phyloP scores from a whole-genome alignment of 2,797 vertebrate species.

The Hemitrygon akajei region DNA sequence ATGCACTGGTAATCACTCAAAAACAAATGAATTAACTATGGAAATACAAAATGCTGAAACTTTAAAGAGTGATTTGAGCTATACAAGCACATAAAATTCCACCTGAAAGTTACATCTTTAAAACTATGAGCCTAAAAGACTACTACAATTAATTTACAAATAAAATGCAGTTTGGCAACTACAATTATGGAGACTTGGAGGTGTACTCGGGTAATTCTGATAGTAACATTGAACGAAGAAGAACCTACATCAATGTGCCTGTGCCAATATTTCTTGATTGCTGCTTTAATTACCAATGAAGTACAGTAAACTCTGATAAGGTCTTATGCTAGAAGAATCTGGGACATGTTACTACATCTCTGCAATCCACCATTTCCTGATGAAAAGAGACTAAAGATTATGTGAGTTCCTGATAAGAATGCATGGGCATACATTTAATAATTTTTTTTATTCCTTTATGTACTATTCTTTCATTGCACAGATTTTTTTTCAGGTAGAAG shows the following conservation, averaged over 20 bases:
- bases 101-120: background rate
- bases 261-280: background rate
- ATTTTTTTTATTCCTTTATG: background rate
- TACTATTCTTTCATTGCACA: background rate
- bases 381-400: background rate
- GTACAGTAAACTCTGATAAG: background rate
- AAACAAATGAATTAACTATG: background rate
- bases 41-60: background rate
- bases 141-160: background rate
- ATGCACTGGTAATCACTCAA: background rate
- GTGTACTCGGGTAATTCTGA: background rate
- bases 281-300: background rate
- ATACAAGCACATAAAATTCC: background rate
- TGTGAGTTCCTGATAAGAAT: background rate
- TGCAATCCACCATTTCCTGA: background rate
- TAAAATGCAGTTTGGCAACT: background rate
- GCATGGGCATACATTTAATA: background rate
- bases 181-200: background rate
- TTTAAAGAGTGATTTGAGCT: background rate
- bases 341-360: background rate
- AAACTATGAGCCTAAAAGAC: background rate
- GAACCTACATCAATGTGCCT: background rate
- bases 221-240: background rate
- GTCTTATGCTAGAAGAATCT: background rate
- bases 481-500: background rate